Evolutionary conservation across 2,113 vertebrate species (phyloP).

Genomic region (Zosterops borbonicus): DNA sequence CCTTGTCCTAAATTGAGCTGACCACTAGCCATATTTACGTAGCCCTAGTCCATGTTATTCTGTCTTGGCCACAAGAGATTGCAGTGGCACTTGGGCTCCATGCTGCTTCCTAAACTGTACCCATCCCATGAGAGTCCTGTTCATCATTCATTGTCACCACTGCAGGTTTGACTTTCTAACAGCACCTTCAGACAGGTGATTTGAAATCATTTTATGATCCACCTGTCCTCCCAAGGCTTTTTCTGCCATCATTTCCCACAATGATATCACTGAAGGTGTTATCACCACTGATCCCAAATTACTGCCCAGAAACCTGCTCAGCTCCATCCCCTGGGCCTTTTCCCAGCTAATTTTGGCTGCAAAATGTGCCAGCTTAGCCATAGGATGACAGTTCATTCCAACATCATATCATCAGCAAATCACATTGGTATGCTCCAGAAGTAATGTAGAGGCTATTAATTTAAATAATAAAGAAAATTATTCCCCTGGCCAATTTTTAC

Average conservation of each 20-base stretch:
- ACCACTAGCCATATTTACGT: background rate
- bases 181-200: background rate
- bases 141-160: background rate
- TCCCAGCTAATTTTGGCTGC: background rate
- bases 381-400: background rate
- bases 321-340: fast-evolving
- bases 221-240: background rate
- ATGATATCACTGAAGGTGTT: background rate
- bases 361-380: background rate
- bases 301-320: background rate
- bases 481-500: background rate
- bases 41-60: background rate
- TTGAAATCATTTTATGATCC: background rate
- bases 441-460: background rate
- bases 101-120: background rate
- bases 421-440: background rate
- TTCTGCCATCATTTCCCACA: background rate
- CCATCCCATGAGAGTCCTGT: background rate
- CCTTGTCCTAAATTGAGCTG: background rate
- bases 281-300: background rate
- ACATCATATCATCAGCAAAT: background rate
- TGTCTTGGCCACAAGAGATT: background rate
- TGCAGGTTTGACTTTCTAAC: background rate
- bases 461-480: slow-evolving; percentile 38
- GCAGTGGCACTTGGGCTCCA: background rate